Percentiles rank a stretch among this genome's conserved stretches.
Evolutionary conservation across 2,888 invertebrate genomes (phyloP).

Genomic region (Harpagoxenus sublaevis): DNA sequence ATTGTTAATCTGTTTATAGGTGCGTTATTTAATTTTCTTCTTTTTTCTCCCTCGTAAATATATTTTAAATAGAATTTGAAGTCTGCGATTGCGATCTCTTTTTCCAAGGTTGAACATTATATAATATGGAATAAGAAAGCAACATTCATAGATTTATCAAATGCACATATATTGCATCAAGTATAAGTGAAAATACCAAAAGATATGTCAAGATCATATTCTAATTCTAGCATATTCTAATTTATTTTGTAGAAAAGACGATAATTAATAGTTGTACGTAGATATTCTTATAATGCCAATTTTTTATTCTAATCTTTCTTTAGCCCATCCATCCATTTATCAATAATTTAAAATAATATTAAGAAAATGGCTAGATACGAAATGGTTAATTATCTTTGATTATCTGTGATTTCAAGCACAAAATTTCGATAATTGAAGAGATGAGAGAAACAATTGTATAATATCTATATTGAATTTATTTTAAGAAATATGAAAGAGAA

Average conservation of each 20-base stretch:
- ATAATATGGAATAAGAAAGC: too few species aligned
- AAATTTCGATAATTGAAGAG: not conserved
- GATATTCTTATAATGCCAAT: not conserved
- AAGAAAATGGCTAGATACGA: not conserved
- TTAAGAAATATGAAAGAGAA: not conserved
- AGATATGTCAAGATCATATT: too few species aligned
- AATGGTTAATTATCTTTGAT: too few species aligned
- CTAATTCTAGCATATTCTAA: not conserved
- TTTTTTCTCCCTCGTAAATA: too few species aligned
- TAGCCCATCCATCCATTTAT: not conserved
- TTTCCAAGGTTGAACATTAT: too few species aligned
- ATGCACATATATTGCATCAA: not conserved
- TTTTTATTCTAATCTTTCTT: not conserved
- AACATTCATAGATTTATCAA: not conserved
- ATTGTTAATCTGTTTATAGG: too few species aligned
- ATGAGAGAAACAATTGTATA: not conserved
- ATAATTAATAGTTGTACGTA: not conserved
- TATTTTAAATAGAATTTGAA: too few species aligned
- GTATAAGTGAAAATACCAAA: too few species aligned
- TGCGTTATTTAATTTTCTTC: too few species aligned
- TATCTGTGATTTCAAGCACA: not conserved
- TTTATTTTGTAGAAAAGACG: not conserved
- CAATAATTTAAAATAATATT: not conserved
- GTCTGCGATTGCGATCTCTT: too few species aligned
- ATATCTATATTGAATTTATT: not conserved